Evolutionary conservation across 2,888 invertebrate species (phyloP), one percentile per base, ranked within the genome.

Genomic region (Dusona sp.): DNA sequence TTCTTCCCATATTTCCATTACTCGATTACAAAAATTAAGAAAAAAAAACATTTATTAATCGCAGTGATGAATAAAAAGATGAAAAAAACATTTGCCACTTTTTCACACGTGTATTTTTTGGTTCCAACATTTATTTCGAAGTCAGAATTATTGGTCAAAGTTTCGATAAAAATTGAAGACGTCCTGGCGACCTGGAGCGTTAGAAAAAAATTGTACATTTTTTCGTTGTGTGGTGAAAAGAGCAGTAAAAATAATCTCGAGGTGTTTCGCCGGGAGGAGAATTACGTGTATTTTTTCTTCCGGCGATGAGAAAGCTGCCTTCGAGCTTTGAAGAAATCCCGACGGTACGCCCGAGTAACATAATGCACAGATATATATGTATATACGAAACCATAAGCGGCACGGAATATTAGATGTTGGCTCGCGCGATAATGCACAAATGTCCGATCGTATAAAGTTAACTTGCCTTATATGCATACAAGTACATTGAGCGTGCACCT

Each of bases 251-350:
- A 42, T 51, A 16, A 38, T 68, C 68, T 42, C 16, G 42, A 68
- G 29, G 61, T 74, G 57, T 74, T 73, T 74, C 57, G 16, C 38
- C 57, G 2, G 42, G 22, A 42, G 64, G 45, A 22, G 48, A 19
- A 33, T 2, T 25, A 29, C 33, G 33, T 83, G 80, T 75, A 75
- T 83, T 72, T 87, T 83, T 61, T 74, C 79, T 88, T 85, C 78
- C 87, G 83, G 48, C 80, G 73, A 64, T 36, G 45, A 38, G 25
- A 38, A n/a, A n/a, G 77, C 61, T 75, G 85, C 64, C 87, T 87
- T 84, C 84, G 84, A 84, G 84, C 83, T 87, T 73, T 36, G 33
- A 73, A 83, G 67, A 83, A 73, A 73, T 67, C 67, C 67, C 57
- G 73, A 51, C 64, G 25, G 38, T n/a, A 45, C 45, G 70, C 80